phyloP scores from a whole-genome alignment of 2,888 invertebrate species.

The Pterostichus niger region DNA sequence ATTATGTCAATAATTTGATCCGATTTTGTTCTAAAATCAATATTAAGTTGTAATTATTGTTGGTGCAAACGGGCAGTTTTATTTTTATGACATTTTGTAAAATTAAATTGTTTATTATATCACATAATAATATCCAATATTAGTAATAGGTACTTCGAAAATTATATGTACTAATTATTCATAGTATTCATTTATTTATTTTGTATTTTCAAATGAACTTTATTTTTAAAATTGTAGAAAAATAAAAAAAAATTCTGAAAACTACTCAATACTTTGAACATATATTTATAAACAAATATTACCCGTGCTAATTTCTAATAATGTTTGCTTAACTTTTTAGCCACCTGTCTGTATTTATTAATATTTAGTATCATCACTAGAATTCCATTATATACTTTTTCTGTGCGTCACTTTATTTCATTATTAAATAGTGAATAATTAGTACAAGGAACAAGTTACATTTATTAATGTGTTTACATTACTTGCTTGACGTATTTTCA shows the following conservation, averaged over 20 bases:
- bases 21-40: no score
- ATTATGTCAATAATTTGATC: no score
- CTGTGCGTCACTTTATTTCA: conserved; percentile 5
- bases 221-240: no score
- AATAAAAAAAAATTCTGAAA: not conserved
- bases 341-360: not conserved
- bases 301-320: not conserved
- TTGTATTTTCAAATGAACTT: no score
- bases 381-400: not conserved
- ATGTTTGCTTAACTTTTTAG: not conserved
- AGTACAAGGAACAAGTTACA: not conserved
- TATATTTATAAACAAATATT: conserved; percentile 1
- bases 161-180: no score
- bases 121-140: no score
- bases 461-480: conserved; percentile 9
- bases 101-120: no score
- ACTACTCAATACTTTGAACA: not conserved
- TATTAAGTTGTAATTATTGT: no score
- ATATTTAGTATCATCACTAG: not conserved
- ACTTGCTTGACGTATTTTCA: not conserved
- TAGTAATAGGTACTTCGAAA: no score
- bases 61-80: no score
- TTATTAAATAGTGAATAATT: not conserved
- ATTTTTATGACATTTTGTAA: no score
- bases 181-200: no score